Conservation (phyloP, 1,140 invertebrate species). For the Aricia agestis region DNA sequence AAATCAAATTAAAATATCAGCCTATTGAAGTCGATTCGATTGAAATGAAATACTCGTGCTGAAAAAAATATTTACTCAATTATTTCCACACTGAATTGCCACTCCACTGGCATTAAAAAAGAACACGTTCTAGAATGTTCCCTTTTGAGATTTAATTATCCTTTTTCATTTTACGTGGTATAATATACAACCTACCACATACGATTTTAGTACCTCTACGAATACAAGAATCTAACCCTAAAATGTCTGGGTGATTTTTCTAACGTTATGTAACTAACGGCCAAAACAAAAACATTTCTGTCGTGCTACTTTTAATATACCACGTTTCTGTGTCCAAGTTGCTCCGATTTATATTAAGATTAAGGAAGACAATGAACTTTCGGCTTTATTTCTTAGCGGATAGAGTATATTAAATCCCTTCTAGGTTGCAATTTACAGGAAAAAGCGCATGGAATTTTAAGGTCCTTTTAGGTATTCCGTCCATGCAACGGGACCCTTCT, state of each 20-base stretch:
- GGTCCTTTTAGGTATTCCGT: conserved; percentile 52
- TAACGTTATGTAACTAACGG: not conserved
- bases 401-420: conserved; percentile 7
- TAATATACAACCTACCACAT: no score
- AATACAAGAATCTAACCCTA: no score
- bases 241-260: not conserved
- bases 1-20: not conserved
- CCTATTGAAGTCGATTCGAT: not conserved
- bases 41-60: not conserved
- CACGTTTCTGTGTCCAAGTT: not conserved
- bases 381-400: conserved; percentile 3
- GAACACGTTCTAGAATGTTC: not conserved
- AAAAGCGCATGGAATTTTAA: conserved; percentile 47
- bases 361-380: not conserved
- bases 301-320: not conserved
- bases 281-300: not conserved
- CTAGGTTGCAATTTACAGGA: not conserved
- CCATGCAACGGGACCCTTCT: conserved; percentile 48
- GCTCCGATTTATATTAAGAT: conserved; percentile 13
- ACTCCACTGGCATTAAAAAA: not conserved
- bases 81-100: not conserved
- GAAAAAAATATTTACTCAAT: not conserved
- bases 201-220: no score
- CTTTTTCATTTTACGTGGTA: no score
- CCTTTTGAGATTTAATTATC: no score